Base-by-base conservation (phyloP, 1,140 invertebrate genomes). In the Proctacanthus coquilletti region DNA sequence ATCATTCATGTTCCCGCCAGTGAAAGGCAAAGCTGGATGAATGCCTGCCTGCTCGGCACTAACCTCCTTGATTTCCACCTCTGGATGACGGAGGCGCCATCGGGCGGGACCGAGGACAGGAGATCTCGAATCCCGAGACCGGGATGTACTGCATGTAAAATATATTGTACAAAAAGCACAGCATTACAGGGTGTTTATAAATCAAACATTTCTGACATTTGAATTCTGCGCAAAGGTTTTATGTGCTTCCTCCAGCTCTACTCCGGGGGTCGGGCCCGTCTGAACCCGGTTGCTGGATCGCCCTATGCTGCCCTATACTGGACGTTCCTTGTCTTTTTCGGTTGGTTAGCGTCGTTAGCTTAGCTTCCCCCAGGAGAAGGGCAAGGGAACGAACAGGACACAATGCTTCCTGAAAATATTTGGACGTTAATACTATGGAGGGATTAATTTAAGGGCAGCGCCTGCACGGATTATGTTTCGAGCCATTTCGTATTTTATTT, bases 141-240 rank as follows among this genome's bases (percentile, higher is more conserved):
- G 23, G 23, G 13, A 9, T 27, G 8, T 8, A 9, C 23, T 13
- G 23, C 13, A 27, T 27, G 23, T 27, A 27, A 27, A 27, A 27
- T 27, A 20, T 35, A 35, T 19, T n/a, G n/a, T n/a, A n/a, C n/a
- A n/a, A n/a, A 35, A 35, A 9, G 20, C n/a, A n/a, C 10, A 20
- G 34, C 34, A 13, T 17, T 35, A 35, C n/a, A 20, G 15, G 15
- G 34, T 35, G 34, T 35, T 35, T 35, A 35, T 35, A 35, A 35
- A 35, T 35, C 34, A 35, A 35, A 35, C 17, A 35, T 18, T 35
- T 35, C 34, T 35, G 34, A 35, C 34, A 35, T 35, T 19, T 35
- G 34, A 35, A 35, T 35, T 35, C 34, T 35, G 34, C 34, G 31
- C 31, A 33, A 35, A 19, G 34, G 13, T 35, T 35, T 35, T 18